phyloP scores from a whole-genome alignment of 1,140 invertebrate species.

The Pteromalus puparum region DNA sequence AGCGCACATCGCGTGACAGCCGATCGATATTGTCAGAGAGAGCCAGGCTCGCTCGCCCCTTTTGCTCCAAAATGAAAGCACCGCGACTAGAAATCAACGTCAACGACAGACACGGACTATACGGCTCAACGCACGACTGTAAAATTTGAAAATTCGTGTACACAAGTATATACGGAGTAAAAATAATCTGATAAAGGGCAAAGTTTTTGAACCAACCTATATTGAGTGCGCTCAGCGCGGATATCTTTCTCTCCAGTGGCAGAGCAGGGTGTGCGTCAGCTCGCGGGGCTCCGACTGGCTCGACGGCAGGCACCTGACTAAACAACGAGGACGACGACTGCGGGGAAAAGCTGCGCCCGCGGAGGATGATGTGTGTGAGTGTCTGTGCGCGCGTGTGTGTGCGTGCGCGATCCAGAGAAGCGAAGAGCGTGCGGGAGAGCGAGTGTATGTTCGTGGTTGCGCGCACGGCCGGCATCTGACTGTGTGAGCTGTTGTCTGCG shows the following conservation, averaged over 20 bases:
- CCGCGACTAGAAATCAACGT: not conserved
- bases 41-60: not conserved
- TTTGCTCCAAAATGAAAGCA: not conserved
- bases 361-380: not conserved
- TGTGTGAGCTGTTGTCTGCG: conserved; percentile 21
- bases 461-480: conserved; percentile 49
- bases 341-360: conserved; percentile 52
- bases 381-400: not conserved
- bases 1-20: conserved; percentile 47
- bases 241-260: not conserved
- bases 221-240: not conserved
- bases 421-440: not conserved
- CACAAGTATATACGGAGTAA: not conserved
- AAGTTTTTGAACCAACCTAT: conserved; percentile 42
- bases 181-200: conserved; percentile 39
- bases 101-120: not conserved
- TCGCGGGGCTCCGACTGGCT: conserved; percentile 29
- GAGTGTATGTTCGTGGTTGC: conserved; percentile 22
- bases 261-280: not conserved
- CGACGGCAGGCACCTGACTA: conserved; percentile 49
- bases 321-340: conserved; percentile 21
- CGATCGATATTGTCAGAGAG: conserved; percentile 53
- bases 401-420: not conserved
- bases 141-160: not conserved
- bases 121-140: not conserved